These are phyloP conservation scores for Hydrolagus colliei DNA, from an alignment of 2,797 vertebrate species.

Conservation along the genomic window DNA sequence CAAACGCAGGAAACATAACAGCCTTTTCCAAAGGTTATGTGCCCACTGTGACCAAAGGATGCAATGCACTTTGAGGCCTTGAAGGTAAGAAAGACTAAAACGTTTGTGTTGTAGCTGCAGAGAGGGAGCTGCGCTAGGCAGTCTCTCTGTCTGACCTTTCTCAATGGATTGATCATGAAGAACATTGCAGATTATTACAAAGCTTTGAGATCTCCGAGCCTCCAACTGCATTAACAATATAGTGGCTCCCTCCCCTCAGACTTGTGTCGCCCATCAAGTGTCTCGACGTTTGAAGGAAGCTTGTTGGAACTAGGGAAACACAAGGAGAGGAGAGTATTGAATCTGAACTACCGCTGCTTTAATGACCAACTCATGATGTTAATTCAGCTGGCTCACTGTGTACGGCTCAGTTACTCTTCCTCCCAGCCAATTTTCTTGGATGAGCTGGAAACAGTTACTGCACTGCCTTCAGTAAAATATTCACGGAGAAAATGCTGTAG, in stretches of 20 bases:
- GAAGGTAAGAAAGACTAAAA: constrained; percentile 4
- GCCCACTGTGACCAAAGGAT: neutral
- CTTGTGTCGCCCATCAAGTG: constrained; percentile 2
- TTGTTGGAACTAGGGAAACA: neutral
- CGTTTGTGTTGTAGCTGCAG: neutral
- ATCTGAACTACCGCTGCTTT: neutral
- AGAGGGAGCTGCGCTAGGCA: constrained; percentile 1
- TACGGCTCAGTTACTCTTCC: neutral
- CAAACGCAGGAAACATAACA: no score
- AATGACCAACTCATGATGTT: neutral
- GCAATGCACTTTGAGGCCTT: constrained; percentile 26
- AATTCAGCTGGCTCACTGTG: neutral
- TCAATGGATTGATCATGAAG: constrained; percentile 24
- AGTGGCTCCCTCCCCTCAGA: constrained; percentile 12
- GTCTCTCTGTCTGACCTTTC: constrained; percentile 28
- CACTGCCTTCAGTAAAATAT: no score
- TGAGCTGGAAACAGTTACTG: neutral
- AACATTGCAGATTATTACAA: constrained; percentile 27
- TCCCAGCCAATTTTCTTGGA: neutral
- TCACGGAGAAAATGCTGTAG: no score
- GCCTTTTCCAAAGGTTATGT: neutral
- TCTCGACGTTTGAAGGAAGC: neutral
- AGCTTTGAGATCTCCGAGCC: constrained; percentile 16
- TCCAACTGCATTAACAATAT: constrained; percentile 11
- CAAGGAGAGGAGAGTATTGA: neutral